These are phyloP conservation scores for Entelurus aequoreus DNA, from an alignment of 2,113 vertebrate species.

Conservation along the genomic window DNA sequence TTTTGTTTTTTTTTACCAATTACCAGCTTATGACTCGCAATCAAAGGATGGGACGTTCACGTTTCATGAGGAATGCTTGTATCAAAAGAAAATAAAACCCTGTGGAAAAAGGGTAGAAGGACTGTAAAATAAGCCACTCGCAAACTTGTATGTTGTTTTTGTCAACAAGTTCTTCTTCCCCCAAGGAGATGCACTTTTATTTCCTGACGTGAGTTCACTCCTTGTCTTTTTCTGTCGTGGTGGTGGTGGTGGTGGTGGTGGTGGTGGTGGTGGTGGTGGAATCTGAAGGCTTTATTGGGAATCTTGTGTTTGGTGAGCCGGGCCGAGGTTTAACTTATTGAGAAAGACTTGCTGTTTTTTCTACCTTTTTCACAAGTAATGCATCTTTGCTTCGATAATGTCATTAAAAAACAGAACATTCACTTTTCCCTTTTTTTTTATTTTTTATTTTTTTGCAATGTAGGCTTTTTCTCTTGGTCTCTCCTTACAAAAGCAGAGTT, in stretches of 20 bases:
- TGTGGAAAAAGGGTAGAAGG: constrained; percentile 48
- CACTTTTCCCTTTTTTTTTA: constrained; percentile 56
- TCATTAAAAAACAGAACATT: constrained; percentile 70
- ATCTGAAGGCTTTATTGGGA: constrained; percentile 59
- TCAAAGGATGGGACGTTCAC: constrained; percentile 65
- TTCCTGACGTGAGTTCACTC: constrained; percentile 52
- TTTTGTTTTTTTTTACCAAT: constrained; percentile 71
- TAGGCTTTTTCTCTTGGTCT: background rate
- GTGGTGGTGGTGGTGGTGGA: constrained; percentile 49
- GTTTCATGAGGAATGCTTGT: constrained; percentile 56
- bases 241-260: no score
- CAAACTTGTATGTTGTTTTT: constrained; percentile 46
- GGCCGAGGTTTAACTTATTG: constrained; percentile 83
- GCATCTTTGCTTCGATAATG: constrained; percentile 72
- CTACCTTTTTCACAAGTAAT: constrained; percentile 79
- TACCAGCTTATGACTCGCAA: constrained; percentile 70
- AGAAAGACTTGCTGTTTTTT: constrained; percentile 79
- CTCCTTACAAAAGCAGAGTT: no score
- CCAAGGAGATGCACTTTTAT: constrained; percentile 55
- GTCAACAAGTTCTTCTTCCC: constrained; percentile 40
- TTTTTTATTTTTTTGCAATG: constrained; percentile 10
- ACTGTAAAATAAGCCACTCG: constrained; percentile 64
- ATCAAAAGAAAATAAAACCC: constrained; percentile 24
- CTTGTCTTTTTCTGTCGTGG: constrained; percentile 44
- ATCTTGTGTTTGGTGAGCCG: constrained; percentile 71